A percentile compares a stretch with the other conserved stretches of the same genome.
Evolutionary conservation across 1,140 invertebrate genomes (phyloP).

Genomic region (Bicyclus anynana): DNA sequence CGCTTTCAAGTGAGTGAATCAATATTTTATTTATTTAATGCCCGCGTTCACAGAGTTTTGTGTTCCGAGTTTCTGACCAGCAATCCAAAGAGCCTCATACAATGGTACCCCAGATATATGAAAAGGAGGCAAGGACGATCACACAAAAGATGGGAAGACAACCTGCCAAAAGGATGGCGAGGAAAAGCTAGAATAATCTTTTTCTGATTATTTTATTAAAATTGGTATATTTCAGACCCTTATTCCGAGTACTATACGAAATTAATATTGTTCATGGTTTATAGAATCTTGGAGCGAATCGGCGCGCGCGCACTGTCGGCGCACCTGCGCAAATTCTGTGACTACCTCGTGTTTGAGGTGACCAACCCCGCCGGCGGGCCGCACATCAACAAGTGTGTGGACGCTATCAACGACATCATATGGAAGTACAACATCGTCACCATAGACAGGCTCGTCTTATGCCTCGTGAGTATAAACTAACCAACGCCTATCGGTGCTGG

Average conservation of each 20-base stretch:
- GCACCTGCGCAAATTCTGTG: conserved; percentile 95
- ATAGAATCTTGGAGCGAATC: conserved; percentile 94
- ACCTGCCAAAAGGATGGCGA: no score
- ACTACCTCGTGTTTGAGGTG: conserved; percentile 96
- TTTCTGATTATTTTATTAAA: no score
- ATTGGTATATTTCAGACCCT: no score
- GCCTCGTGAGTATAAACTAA: conserved; percentile 81
- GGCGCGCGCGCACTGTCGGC: conserved; percentile 93
- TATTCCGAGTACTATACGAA: no score
- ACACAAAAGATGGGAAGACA: no score
- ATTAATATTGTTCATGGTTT: no score
- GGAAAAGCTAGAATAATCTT: no score
- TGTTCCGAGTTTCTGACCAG: no score
- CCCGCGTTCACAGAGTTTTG: no score
- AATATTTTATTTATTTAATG: background rate
- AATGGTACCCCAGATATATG: no score
- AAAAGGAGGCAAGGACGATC: no score
- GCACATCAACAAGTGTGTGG: conserved; percentile 94
- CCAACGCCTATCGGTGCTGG: background rate
- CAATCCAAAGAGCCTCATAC: no score
- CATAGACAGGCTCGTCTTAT: conserved; percentile 94
- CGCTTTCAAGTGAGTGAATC: conserved; percentile 89
- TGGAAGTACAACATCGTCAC: conserved; percentile 98
- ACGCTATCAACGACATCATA: conserved; percentile 96
- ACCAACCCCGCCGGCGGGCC: conserved; percentile 88